phyloP scores from a whole-genome alignment of 2,888 invertebrate species.

The Drosophila prostipennis region DNA sequence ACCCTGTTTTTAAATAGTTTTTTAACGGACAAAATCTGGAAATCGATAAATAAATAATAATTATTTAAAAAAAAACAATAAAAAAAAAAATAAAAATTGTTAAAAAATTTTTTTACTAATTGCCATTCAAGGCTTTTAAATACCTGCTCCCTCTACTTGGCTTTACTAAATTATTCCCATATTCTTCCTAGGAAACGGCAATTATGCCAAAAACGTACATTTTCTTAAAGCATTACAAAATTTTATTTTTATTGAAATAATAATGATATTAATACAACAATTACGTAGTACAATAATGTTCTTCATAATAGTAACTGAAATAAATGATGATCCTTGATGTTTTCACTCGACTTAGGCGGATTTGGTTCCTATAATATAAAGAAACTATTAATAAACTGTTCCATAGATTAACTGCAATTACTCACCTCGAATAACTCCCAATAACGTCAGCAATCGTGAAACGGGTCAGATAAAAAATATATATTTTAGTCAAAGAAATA shows the following conservation, averaged over 20 bases:
- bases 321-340: not conserved
- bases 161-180: too few species aligned
- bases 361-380: not conserved
- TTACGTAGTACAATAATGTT: not conserved
- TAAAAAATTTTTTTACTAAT: too few species aligned
- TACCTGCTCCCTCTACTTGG: too few species aligned
- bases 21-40: too few species aligned
- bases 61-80: too few species aligned
- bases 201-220: not conserved
- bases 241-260: not conserved
- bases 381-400: not conserved
- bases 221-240: not conserved
- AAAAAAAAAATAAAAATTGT: too few species aligned
- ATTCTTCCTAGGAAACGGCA: too few species aligned
- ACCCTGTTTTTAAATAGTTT: too few species aligned
- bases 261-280: not conserved
- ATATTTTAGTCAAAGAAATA: not conserved
- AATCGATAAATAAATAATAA: too few species aligned
- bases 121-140: too few species aligned
- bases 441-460: not conserved
- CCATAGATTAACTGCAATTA: not conserved
- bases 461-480: not conserved
- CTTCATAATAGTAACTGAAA: not conserved
- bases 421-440: constrained; percentile 9
- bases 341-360: not conserved